phyloP scores from a whole-genome alignment of 1,140 invertebrate species.

The Drosophila sechellia region DNA sequence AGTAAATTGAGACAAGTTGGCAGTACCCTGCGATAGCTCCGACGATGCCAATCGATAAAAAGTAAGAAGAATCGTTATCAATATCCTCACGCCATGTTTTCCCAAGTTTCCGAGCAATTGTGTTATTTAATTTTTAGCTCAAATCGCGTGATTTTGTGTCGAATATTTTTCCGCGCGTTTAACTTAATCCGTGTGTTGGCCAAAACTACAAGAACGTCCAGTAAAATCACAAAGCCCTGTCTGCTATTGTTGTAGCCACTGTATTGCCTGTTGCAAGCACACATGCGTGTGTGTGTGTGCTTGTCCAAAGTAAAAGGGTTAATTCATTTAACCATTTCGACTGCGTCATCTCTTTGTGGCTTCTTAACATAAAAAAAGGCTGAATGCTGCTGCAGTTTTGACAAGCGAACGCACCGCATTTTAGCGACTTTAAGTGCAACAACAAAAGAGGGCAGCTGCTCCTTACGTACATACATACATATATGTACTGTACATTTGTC shows the following conservation, averaged over 20 bases:
- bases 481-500: too few species aligned
- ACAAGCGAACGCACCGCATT: conserved; percentile 70
- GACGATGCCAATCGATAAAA: too few species aligned
- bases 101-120: too few species aligned
- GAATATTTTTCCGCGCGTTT: conserved; percentile 1
- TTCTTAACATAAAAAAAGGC: conserved; percentile 46
- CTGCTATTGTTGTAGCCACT: conserved; percentile 45
- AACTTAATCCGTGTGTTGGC: conserved; percentile 28
- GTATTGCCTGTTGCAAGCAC: conserved; percentile 3
- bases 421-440: conserved; percentile 74
- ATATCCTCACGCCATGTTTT: too few species aligned
- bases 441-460: conserved; percentile 51
- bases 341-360: conserved; percentile 76
- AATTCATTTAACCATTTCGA: conserved; percentile 78
- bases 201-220: conserved; percentile 34
- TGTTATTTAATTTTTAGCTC: background rate
- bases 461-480: too few species aligned
- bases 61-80: too few species aligned
- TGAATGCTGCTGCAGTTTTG: conserved; percentile 67
- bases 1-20: too few species aligned
- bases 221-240: conserved; percentile 66
- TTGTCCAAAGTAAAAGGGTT: conserved; percentile 79
- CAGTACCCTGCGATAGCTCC: too few species aligned
- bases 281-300: background rate
- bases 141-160: too few species aligned